phyloP scores from a whole-genome alignment of 2,797 vertebrate genomes.

The Lacerta viridis region DNA sequence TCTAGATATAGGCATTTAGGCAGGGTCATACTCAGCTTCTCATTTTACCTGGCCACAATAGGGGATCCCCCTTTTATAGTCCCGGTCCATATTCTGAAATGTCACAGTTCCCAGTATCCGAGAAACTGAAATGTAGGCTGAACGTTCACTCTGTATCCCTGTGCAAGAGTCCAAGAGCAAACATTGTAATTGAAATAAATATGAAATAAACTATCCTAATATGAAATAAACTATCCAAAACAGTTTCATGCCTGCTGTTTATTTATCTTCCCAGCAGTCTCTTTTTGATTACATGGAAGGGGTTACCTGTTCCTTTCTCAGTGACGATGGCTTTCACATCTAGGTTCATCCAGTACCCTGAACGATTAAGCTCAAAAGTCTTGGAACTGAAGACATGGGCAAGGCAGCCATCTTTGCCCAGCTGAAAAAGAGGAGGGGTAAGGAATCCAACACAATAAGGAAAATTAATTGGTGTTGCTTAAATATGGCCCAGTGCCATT shows the following conservation, averaged over 20 bases:
- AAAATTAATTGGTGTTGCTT: neutral
- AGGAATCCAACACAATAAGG: neutral
- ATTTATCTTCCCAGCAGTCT: neutral
- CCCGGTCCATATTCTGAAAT: constrained; percentile 73
- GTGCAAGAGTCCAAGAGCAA: constrained; percentile 40
- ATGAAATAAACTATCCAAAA: fast-evolving
- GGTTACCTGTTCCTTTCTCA: constrained; percentile 81
- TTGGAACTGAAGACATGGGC: constrained; percentile 71
- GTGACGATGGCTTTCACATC: constrained; percentile 62
- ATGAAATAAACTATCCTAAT: too few species aligned
- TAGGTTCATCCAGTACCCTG: constrained; percentile 74
- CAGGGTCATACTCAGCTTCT: neutral
- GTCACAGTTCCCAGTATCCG: constrained; percentile 63
- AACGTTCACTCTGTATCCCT: constrained; percentile 71
- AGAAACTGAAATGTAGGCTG: constrained; percentile 59
- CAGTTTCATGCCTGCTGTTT: neutral
- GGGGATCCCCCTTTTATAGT: constrained; percentile 78
- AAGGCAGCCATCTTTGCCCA: constrained; percentile 73
- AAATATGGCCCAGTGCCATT: neutral
- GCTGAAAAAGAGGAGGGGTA: constrained; percentile 49
- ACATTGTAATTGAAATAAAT: neutral
- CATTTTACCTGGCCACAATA: constrained; percentile 76
- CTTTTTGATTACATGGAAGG: neutral
- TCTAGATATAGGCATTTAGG: neutral
- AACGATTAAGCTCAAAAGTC: constrained; percentile 76